Base-by-base conservation (phyloP, 2,888 invertebrate species). In the Lasioglossum morio region DNA sequence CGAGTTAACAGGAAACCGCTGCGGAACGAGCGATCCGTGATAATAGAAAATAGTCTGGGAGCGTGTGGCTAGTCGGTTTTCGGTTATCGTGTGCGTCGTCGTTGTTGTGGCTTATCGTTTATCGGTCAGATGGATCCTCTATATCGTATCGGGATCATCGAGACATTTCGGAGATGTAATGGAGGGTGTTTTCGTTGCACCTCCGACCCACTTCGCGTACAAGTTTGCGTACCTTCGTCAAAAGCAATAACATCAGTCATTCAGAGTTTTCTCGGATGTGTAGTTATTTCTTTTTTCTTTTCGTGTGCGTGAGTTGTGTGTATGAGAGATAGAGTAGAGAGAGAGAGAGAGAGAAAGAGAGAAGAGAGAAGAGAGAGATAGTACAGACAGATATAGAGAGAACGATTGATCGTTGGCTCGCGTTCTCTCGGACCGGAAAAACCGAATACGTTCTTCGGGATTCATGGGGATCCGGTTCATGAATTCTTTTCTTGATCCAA, bases 171-270 rank as follows among this genome's bases (percentile, higher is more conserved):
- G 81, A 72, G 76, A 85, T 43, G 7, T 72, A 79, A 84, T 85
- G 85, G 82, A 81, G 86, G 82, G 80, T 86, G 79, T 72, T 30
- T 72, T 30, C 83, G 83, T 86, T 91, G 92, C 89, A 90, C 93
- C 93, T 93, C 92, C 93, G 93, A 93, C 93, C 93, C 93, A 90
- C 91, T 93, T 92, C 88, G 87, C 90, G 87, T 88, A 74, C 37
- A 82, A 72, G 57, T 53, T 34, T 69, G 69, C 37, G 43, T 77
- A 85, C 76, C 76, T 85, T 81, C 23, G 88, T 91, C 87, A 87
- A 85, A 82, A 85, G 82, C 80, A 27, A 34, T 34, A 34, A 34
- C 16, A 86, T 87, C 87, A 87, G 90, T 90, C 88, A 74, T 76
- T 66, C 53, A 23, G 23, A 53, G 53, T 66, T 30, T 66, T 8